Evolutionary conservation across 2,797 vertebrate genomes (phyloP), one percentile per base, ranked within the genome.

Genomic region (Bradypus variegatus): DNA sequence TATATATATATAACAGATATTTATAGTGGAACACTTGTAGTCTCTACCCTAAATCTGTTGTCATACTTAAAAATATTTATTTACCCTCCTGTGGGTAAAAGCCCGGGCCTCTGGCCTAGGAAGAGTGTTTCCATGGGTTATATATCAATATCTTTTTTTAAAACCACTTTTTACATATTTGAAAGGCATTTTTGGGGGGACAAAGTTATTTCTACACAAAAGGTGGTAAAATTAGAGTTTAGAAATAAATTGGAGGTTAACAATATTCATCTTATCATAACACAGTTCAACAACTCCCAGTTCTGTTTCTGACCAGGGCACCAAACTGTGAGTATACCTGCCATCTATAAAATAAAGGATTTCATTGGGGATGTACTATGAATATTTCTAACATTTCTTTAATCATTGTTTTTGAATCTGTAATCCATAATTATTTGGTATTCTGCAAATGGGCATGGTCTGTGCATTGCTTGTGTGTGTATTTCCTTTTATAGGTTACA

Each of bases 191-290:
- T n/a, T 87, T 29, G n/a, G 18, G 18, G 21, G n/a, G 87, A 41
- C 72, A 55, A 67, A 82, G 60, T 92, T 88, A 65, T 69, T 83
- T 50, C 36, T 62, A 93, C 75, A 77, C 15, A 91, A 86, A 73
- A 90, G 33, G 69, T 83, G 48, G 48, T 86, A 81, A 86, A 78
- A 81, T 73, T 38, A 9, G 50, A 85, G 25, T 92, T 92, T 73
- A 69, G 62, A 93, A 91, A 73, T 87, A 91, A 90, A 78, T 79
- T 36, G 12, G 65, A 87, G 53, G 89, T 92, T 86, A 92, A 53
- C 16, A 76, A 9, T 90, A 73, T 62, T 50, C 8, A 81, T 25
- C 53, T 88, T 25, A 13, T 91, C 31, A 75, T 62, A 79, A 55
- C 31, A 41, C 2, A 91, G 31, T 89, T 93, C 38, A 29, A 41